Evolutionary conservation across 2,113 vertebrate species (phyloP), one percentile per base, ranked within the genome.

Genomic region (Myrmecophaga tridactyla): DNA sequence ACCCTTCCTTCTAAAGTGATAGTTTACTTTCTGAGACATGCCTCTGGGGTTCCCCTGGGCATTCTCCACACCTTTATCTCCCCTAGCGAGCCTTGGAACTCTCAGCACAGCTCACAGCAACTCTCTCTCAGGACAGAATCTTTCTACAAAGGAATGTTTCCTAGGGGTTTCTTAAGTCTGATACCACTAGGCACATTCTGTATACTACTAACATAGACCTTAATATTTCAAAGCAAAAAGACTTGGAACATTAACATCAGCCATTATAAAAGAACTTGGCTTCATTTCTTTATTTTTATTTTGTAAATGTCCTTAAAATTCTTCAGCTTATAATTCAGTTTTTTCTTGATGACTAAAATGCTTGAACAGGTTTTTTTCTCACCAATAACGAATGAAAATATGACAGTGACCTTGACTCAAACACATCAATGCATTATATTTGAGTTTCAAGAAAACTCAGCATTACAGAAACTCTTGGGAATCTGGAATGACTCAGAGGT

Each of bases 401-500:
- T 53, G 36, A 85, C 31, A 91, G 53, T 39, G 56, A 93, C 53
- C 70, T 95, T 69, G 72, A 89, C 56, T 17, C 69, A 48, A 92
- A 83, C 20, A 67, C 20, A 89, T 58, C 41, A 94, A 18, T 41
- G 41, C 31, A 23, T 73, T 94, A 63, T 23, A 58, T 85, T 34
- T 95, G 67, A 75, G 62, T 86, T 95, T 96, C n/a, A 90, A 75
- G 87, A 94, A 93, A 34, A 91, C 29, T 81, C 29, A 84, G 84
- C 39, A 80, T 20, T 76, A 43, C 73, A 87, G 56, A 72, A 94
- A 48, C 75, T 82, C 41, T 70, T 73, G 41, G 63, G 70, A 83
- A 84, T 81, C 63, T 62, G 73, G 43, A 94, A 80, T 15, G 48
- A 82, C 29, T 20, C 53, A 34, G 48, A 96, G 56, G 46, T 80